phyloP scores from a whole-genome alignment of 2,797 vertebrate species.

The Sebastes kiyomatsui region DNA sequence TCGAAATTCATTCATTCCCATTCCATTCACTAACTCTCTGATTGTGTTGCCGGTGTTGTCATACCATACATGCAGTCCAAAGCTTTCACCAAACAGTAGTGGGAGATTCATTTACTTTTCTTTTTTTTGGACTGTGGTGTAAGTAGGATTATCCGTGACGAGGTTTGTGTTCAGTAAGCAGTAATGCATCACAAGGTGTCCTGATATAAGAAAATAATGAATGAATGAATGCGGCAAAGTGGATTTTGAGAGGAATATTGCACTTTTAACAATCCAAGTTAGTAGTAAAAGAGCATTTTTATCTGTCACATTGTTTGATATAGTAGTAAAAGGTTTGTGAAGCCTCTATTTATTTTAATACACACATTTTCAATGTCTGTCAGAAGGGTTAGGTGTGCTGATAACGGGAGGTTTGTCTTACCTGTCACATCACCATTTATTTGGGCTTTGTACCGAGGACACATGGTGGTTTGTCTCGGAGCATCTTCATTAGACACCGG shows the following conservation, averaged over 20 bases:
- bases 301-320: neutral
- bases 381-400: neutral
- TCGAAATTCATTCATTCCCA: neutral
- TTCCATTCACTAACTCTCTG: neutral
- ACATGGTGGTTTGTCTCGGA: conserved; percentile 91
- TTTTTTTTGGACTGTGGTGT: neutral
- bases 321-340: neutral
- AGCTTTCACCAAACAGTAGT: neutral
- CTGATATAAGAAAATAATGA: neutral
- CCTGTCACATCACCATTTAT: conserved; percentile 85
- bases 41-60: neutral
- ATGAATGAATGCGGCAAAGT: neutral
- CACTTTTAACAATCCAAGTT: neutral
- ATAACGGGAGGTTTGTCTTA: conserved; percentile 63
- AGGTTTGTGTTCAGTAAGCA: neutral
- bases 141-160: neutral
- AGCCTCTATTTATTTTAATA: neutral
- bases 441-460: conserved; percentile 88
- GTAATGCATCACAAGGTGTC: neutral
- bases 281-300: neutral
- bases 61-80: neutral
- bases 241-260: neutral
- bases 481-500: conserved; percentile 95
- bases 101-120: neutral
- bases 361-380: neutral